phyloP scores from a whole-genome alignment of 2,888 invertebrate genomes.

The Piscicola geometra region DNA sequence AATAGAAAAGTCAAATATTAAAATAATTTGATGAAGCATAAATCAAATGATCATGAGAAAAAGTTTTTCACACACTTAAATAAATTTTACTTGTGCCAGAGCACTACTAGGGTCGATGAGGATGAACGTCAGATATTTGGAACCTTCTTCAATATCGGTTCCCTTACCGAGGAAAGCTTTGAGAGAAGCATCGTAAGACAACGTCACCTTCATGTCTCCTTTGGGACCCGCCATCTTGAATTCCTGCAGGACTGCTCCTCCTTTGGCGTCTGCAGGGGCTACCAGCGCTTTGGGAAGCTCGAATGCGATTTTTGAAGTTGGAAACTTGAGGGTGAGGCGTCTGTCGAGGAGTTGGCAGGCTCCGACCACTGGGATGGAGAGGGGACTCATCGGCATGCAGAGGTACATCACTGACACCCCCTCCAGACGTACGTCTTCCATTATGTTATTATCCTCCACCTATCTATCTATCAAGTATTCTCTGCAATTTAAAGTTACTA shows the following conservation, averaged over 20 bases:
- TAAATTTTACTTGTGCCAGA: background rate
- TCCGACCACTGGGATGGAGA: slow-evolving; percentile 29
- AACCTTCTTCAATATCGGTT: background rate
- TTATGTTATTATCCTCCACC: too few species aligned
- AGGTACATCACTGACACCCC: slow-evolving; percentile 29
- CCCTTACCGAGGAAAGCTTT: slow-evolving; percentile 23
- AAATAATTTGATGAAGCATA: too few species aligned
- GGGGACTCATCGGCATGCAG: slow-evolving; percentile 21
- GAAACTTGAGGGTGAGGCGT: slow-evolving; percentile 14
- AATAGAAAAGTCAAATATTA: too few species aligned
- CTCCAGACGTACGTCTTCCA: background rate
- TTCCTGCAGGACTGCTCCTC: background rate
- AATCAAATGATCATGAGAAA: too few species aligned
- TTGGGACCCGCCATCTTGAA: slow-evolving; percentile 32
- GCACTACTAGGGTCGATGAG: slow-evolving; percentile 10
- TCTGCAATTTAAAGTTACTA: too few species aligned
- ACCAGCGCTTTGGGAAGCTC: slow-evolving; percentile 23
- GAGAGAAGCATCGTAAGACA: slow-evolving; percentile 17
- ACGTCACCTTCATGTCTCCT: slow-evolving; percentile 29
- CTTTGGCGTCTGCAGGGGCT: background rate
- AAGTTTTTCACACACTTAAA: too few species aligned
- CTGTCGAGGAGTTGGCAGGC: slow-evolving; percentile 12
- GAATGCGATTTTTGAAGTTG: slow-evolving; percentile 28
- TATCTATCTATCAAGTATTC: too few species aligned
- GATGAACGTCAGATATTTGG: slow-evolving; percentile 28